Evolutionary conservation across 2,888 invertebrate genomes (phyloP).

Genomic region (Rapana venosa): DNA sequence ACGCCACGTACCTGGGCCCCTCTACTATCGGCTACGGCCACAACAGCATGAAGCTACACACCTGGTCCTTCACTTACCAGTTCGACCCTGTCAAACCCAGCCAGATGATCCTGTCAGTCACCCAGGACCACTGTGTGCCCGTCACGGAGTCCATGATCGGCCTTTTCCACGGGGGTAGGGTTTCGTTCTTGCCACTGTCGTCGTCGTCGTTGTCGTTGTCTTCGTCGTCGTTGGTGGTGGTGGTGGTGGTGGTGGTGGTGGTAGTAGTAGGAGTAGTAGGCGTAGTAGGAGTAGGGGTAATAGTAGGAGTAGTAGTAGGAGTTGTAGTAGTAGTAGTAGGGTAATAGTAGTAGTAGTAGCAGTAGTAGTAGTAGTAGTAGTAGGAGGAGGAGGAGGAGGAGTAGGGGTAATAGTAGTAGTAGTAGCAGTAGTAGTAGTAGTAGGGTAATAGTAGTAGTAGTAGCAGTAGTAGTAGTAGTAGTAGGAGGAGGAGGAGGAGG

Average conservation of each 20-base stretch:
- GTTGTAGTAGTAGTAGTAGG: slow-evolving; percentile 6
- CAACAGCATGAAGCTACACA: not conserved
- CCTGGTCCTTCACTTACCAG: not conserved
- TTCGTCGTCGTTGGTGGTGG: too few relatives aligned
- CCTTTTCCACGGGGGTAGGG: not conserved
- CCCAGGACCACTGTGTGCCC: not conserved
- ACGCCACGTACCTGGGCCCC: not conserved
- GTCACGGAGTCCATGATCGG: not conserved
- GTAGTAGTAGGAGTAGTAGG: too few relatives aligned
- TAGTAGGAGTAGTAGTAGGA: not conserved
- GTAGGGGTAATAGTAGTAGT: too few relatives aligned
- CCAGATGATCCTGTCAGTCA: not conserved
- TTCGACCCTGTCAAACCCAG: not conserved
- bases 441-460: slow-evolving; percentile 1
- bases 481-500: too few relatives aligned
- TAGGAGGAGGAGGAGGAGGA: too few relatives aligned
- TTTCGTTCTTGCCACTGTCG: not conserved
- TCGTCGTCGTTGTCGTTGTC: too few relatives aligned
- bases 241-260: too few relatives aligned
- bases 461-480: not conserved
- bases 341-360: not conserved
- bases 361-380: not conserved
- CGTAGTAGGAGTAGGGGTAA: too few relatives aligned
- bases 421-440: not conserved
- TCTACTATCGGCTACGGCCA: not conserved